phyloP scores from a whole-genome alignment of 2,888 invertebrate genomes.

The Pogonocherus hispidulus region DNA sequence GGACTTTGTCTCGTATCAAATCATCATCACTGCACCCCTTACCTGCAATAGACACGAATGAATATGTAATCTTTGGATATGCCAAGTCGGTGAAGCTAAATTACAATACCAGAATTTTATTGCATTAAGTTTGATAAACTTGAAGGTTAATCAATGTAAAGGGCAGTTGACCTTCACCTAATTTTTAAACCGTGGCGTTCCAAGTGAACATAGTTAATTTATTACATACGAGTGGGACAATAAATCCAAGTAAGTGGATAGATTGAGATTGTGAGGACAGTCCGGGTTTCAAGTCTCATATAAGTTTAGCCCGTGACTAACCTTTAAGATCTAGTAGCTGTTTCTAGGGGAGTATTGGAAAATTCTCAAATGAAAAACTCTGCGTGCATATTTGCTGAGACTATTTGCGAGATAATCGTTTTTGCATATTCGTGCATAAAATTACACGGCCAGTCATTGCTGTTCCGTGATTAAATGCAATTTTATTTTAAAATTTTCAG shows the following conservation, averaged over 20 bases:
- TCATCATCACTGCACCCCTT: no score
- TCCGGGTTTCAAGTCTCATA: no score
- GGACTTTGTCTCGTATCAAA: no score
- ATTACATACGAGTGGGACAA: neutral
- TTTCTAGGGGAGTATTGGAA: constrained; percentile 31
- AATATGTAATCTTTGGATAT: no score
- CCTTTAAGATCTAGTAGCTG: neutral
- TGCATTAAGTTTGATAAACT: no score
- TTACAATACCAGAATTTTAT: no score
- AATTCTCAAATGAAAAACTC: constrained; percentile 38
- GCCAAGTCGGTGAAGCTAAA: no score
- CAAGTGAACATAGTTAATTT: neutral
- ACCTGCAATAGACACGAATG: no score
- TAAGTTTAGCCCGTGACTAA: neutral
- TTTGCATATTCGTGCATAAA: constrained; percentile 53
- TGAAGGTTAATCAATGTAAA: neutral
- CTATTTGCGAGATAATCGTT: constrained; percentile 43
- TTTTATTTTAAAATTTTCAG: constrained; percentile 59
- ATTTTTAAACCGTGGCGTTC: neutral
- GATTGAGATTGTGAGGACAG: neutral
- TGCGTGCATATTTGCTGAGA: constrained; percentile 49
- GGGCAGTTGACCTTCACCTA: neutral
- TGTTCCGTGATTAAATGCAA: constrained; percentile 55
- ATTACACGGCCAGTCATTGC: constrained; percentile 48
- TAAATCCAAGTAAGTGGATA: neutral